Evolutionary conservation across 2,797 vertebrate species (phyloP), one percentile per base, ranked within the genome.

Genomic region (Poeciliopsis infans): DNA sequence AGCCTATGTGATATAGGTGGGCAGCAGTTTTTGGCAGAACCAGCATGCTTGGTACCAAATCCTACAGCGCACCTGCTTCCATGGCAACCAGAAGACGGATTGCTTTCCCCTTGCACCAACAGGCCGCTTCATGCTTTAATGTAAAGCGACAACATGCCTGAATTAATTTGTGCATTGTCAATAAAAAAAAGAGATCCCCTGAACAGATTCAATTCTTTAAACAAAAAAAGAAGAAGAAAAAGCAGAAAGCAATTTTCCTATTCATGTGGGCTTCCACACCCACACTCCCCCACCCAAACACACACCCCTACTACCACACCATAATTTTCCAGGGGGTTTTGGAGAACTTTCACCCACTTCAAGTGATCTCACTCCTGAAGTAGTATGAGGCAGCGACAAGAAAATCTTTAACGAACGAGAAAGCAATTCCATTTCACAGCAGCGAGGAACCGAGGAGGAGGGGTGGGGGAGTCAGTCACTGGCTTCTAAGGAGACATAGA

Each of bases 341-440:
- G 82, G 69, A 91, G 84, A 94, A 95, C 89, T 90, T 93, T 90
- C 83, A 84, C 88, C 80, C 83, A 90, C 92, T 92, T 91, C 80
- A 83, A 92, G 90, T 89, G 92, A 91, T 88, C 91, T 90, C 81
- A 80, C 85, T 91, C 84, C 75, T 80, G 81, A 79, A 91, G 89
- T 80, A 85, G 89, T 87, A 86, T 79, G 82, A 90, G 79, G 89
- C 88, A 85, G 85, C 81, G 69, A 92, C 92, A 89, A 92, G 88
- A 93, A 95, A 93, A 94, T 88, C 90, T 94, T 92, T 90, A 91
- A 94, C 87, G 51, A 94, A 95, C 84, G 85, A 91, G 92, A 94
- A 94, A 93, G 93, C 93, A 94, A 95, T 96, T 95, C 94, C 90
- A 95, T 94, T 94, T 93, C 92, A 88, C 90, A 93, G 91, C 90